Percentiles rank a stretch among this genome's conserved stretches.
Conservation (phyloP, 2,113 vertebrate genomes). For the Strigops habroptila region DNA sequence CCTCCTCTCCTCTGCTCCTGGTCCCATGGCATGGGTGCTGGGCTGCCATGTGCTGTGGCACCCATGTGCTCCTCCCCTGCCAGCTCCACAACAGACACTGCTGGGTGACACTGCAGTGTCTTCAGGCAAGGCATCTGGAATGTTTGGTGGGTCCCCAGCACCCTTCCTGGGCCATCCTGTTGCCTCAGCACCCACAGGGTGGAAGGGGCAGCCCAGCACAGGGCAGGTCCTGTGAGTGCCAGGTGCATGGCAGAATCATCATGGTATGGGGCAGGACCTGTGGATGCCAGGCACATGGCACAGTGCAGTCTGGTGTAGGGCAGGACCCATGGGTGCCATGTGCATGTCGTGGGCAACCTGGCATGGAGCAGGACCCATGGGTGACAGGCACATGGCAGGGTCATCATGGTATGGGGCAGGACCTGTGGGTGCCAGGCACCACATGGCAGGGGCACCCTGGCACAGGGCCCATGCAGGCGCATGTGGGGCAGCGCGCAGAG, state of each 20-base stretch:
- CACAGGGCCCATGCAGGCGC: neutral
- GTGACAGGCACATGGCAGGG: neutral
- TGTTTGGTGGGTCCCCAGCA: fast-evolving
- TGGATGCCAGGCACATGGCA: neutral
- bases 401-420: neutral
- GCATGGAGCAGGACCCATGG: neutral
- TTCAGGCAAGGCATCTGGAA: neutral
- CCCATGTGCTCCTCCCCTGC: fast-evolving
- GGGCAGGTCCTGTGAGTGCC: neutral
- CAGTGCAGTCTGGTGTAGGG: too few species aligned
- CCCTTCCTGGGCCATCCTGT: neutral
- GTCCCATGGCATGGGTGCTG: fast-evolving
- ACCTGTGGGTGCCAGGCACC: fast-evolving
- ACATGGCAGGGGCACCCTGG: neutral
- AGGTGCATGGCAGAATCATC: too few species aligned
- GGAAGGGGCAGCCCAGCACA: neutral
- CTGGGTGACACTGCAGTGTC: fast-evolving
- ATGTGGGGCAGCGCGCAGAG: neutral
- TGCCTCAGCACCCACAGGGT: neutral
- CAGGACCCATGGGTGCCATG: fast-evolving
- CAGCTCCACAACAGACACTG: fast-evolving
- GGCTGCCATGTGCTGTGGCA: fast-evolving
- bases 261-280: too few species aligned
- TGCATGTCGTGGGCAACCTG: neutral
- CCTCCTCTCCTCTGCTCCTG: neutral